Percentiles rank a stretch among this genome's conserved stretches.
phyloP scores from a whole-genome alignment of 2,888 invertebrate genomes.

The Endotricha flammealis region DNA sequence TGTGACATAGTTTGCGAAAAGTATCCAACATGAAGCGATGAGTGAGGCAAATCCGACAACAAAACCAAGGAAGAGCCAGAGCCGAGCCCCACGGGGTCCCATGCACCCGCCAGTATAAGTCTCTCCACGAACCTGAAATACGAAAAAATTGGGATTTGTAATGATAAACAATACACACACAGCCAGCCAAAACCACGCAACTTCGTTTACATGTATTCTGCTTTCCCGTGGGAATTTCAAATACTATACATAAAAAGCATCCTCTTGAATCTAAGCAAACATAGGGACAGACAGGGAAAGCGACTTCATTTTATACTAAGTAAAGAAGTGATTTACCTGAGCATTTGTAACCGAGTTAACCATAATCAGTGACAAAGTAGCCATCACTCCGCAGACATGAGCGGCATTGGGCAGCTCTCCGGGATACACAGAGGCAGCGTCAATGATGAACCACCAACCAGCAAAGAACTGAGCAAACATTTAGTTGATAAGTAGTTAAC shows the following conservation, averaged over 20 bases:
- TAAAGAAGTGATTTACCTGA: constrained; percentile 85
- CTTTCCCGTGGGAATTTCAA: no score
- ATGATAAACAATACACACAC: no score
- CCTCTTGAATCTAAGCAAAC: neutral
- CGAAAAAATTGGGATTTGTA: no score
- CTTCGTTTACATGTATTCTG: no score
- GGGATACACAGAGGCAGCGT: constrained; percentile 90
- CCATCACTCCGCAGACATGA: constrained; percentile 96
- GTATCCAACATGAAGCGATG: constrained; percentile 97
- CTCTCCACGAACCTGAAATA: constrained; percentile 85
- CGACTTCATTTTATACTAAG: no score
- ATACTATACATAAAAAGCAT: no score
- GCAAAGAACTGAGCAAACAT: constrained; percentile 94
- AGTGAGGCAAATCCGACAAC: constrained; percentile 97
- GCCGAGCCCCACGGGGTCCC: constrained; percentile 91
- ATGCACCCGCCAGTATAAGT: constrained; percentile 90
- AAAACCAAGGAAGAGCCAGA: constrained; percentile 98
- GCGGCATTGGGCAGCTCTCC: constrained; percentile 86
- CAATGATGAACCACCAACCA: constrained; percentile 99
- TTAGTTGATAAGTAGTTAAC: constrained; percentile 19
- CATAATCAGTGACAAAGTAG: constrained; percentile 96
- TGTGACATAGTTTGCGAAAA: constrained; percentile 91
- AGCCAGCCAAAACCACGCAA: no score
- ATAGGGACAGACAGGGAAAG: no score
- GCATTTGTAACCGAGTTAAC: constrained; percentile 98